Percentiles rank a stretch among this genome's conserved stretches.
phyloP scores from a whole-genome alignment of 2,797 vertebrate species.

The Gephyroberyx darwinii region DNA sequence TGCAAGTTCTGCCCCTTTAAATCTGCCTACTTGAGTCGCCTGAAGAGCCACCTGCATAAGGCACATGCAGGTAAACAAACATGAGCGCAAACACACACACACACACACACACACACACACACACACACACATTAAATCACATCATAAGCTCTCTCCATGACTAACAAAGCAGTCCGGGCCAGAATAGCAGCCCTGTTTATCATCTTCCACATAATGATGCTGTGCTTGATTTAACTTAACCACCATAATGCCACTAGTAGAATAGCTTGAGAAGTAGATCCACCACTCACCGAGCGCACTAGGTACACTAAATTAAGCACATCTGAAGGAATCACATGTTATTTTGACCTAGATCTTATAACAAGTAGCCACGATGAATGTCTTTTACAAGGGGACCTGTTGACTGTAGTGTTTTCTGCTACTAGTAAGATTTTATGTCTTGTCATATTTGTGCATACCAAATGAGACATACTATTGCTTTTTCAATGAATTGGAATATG shows the following conservation, averaged over 20 bases:
- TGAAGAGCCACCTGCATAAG: conserved; percentile 98
- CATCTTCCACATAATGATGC: conserved; percentile 34
- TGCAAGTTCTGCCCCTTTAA: conserved; percentile 99
- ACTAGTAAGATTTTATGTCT: background rate
- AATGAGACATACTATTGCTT: background rate
- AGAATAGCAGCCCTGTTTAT: conserved; percentile 42
- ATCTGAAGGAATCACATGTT: conserved; percentile 9
- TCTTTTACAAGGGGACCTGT: background rate
- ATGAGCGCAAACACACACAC: background rate
- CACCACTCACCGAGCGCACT: conserved; percentile 16
- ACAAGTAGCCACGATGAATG: background rate
- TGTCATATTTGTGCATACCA: background rate
- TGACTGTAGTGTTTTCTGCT: background rate
- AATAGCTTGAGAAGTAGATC: conserved; percentile 28
- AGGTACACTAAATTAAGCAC: conserved; percentile 28
- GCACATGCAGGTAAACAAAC: conserved; percentile 89
- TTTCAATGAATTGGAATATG: background rate
- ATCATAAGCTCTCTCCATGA: conserved; percentile 43
- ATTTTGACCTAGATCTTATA: conserved; percentile 5
- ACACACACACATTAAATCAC: conserved; percentile 29
- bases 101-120: background rate
- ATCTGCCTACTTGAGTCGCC: conserved; percentile 94
- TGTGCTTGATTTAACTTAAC: conserved; percentile 36
- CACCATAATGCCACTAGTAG: conserved; percentile 27
- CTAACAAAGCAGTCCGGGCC: conserved; percentile 36